Evolutionary conservation across 2,888 invertebrate species (phyloP).

Genomic region (Protula sp.): DNA sequence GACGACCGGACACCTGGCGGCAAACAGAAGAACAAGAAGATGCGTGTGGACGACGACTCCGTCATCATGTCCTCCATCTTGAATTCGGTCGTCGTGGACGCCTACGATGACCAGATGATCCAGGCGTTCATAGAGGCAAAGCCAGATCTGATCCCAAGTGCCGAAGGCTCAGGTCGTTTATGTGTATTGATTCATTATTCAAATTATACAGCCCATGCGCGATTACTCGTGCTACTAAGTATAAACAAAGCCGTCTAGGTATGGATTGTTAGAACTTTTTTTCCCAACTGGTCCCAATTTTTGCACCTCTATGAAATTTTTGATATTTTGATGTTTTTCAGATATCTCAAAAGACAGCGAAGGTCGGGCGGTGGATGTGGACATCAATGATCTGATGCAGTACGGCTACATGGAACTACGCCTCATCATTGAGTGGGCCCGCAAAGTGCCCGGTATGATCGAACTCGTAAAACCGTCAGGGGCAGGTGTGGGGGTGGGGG

Average conservation of each 20-base stretch:
- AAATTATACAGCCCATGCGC: too few species aligned
- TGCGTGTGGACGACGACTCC: not conserved
- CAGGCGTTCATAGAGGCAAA: not conserved
- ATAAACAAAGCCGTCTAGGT: too few species aligned
- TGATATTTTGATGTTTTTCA: not conserved
- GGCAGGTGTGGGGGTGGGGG: too few species aligned
- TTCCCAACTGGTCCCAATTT: too few species aligned
- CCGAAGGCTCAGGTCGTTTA: not conserved
- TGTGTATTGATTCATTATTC: too few species aligned
- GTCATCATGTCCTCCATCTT: not conserved
- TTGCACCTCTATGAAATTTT: too few species aligned
- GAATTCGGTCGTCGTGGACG: not conserved
- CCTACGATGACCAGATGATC: not conserved
- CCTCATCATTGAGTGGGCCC: slow-evolving; percentile 53
- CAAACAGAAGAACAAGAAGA: slow-evolving; percentile 28
- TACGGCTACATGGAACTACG: slow-evolving; percentile 50
- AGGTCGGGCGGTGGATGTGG: slow-evolving; percentile 7
- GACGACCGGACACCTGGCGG: slow-evolving; percentile 53
- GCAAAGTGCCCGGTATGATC: slow-evolving; percentile 52
- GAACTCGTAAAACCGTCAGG: too few species aligned
- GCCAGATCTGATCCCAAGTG: not conserved
- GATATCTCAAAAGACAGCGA: not conserved
- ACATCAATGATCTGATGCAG: slow-evolving; percentile 42
- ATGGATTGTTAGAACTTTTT: too few species aligned
- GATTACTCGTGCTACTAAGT: too few species aligned